Evolutionary conservation across 2,797 vertebrate genomes (phyloP).

Genomic region (Eleutherodactylus coqui): DNA sequence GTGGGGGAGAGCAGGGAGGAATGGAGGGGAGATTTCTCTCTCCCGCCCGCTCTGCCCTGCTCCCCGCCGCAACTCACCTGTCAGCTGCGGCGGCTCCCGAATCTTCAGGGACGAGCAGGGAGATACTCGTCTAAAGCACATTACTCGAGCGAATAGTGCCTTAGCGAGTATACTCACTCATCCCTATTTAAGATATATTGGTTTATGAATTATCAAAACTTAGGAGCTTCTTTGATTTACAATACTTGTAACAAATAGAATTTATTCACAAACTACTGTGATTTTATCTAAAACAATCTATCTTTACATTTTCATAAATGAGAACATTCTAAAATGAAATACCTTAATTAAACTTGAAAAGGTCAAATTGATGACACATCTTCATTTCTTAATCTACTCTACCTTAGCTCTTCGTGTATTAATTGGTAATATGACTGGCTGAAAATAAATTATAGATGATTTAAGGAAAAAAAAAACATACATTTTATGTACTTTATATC

Average conservation of each 20-base stretch:
- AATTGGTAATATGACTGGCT: neutral
- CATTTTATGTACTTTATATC: neutral
- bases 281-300: neutral
- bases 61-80: too few relatives aligned
- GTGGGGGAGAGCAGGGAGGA: too few relatives aligned
- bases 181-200: too few relatives aligned
- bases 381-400: neutral
- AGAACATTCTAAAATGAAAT: neutral
- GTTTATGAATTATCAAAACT: neutral
- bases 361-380: slow-evolving; percentile 1
- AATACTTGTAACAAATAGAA: neutral
- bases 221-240: neutral
- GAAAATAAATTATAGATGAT: neutral
- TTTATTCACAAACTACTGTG: neutral
- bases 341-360: slow-evolving; percentile 14
- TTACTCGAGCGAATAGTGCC: too few relatives aligned
- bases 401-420: neutral
- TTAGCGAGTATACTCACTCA: too few relatives aligned
- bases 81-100: too few relatives aligned
- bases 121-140: too few relatives aligned
- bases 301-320: neutral
- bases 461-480: neutral
- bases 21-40: too few relatives aligned
- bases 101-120: too few relatives aligned
- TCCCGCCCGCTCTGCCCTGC: too few relatives aligned